These are phyloP conservation scores for Parambassis ranga DNA, from an alignment of 2,797 vertebrate genomes.

Conservation along the genomic window DNA sequence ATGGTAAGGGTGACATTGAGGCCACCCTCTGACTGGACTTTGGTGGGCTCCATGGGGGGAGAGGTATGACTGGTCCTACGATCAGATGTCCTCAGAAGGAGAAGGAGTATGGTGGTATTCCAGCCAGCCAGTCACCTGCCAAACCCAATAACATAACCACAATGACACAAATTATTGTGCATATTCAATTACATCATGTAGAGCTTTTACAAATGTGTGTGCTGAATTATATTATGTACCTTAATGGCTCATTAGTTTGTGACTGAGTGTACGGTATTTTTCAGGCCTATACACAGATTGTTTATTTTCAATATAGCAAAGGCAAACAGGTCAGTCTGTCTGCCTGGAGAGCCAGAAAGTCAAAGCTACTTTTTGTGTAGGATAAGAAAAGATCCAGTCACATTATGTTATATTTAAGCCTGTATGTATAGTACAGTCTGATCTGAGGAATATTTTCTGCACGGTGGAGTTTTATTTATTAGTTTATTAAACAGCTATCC, in stretches of 20 bases:
- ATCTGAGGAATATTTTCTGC: background rate
- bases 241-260: background rate
- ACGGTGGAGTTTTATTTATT: no score
- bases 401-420: background rate
- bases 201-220: background rate
- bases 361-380: background rate
- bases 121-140: constrained; percentile 80
- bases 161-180: background rate
- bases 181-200: no score
- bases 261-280: background rate
- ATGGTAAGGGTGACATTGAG: constrained; percentile 98
- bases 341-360: constrained; percentile 1
- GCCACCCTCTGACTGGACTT: constrained; percentile 92
- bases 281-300: no score
- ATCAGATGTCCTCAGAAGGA: constrained; percentile 68
- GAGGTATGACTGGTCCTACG: constrained; percentile 54
- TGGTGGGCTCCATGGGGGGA: constrained; percentile 90
- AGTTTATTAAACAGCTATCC: no score
- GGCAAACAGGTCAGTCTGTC: background rate
- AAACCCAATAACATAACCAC: constrained; percentile 1
- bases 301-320: no score
- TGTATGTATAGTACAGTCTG: no score
- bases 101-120: constrained; percentile 60
- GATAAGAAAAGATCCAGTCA: background rate
- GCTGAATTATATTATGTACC: background rate